Percentiles rank a stretch among this genome's conserved stretches.
phyloP scores from a whole-genome alignment of 2,113 vertebrate species.

The Tor tambroides region DNA sequence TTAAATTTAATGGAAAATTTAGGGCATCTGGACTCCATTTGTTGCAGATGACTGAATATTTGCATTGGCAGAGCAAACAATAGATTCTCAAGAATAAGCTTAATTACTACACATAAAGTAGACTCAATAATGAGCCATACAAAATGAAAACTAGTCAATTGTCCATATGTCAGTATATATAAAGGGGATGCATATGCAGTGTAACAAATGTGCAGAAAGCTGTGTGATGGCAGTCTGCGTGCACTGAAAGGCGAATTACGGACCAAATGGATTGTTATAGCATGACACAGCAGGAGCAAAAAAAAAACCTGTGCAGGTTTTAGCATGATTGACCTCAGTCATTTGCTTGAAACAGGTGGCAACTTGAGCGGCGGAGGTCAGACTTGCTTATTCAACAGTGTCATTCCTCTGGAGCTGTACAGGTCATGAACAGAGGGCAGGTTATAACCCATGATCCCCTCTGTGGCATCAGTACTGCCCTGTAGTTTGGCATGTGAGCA shows the following conservation, averaged over 20 bases:
- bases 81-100: neutral
- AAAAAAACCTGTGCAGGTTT: neutral
- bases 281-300: neutral
- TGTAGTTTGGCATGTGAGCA: neutral
- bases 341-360: constrained; percentile 11
- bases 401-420: constrained; percentile 10
- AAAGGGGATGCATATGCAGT: constrained; percentile 6
- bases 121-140: constrained; percentile 13
- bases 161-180: neutral
- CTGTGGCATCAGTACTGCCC: neutral
- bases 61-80: constrained; percentile 17
- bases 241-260: neutral
- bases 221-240: neutral
- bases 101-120: constrained; percentile 9
- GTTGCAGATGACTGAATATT: constrained; percentile 9
- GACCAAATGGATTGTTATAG: neutral
- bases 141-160: constrained; percentile 3
- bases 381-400: neutral
- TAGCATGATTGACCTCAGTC: constrained; percentile 13
- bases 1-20: constrained; percentile 13
- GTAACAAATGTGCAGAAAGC: neutral
- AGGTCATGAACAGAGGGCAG: constrained; percentile 14
- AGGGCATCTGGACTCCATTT: constrained; percentile 22
- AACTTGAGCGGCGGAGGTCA: neutral
- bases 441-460: constrained; percentile 3